These are phyloP conservation scores for Leptoclinus maculatus DNA, from an alignment of 2,797 vertebrate species.

Conservation along the genomic window DNA sequence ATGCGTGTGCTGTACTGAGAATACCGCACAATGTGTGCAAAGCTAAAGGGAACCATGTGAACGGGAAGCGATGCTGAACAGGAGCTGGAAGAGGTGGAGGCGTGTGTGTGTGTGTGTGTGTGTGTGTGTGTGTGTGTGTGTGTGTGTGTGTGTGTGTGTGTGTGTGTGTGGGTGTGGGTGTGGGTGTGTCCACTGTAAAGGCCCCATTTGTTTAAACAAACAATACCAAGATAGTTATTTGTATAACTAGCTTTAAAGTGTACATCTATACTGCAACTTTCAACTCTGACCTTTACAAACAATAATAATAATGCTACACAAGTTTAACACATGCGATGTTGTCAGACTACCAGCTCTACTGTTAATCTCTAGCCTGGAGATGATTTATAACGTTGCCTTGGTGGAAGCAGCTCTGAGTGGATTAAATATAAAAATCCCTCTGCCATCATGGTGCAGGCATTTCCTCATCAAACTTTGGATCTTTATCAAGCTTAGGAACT, in stretches of 20 bases:
- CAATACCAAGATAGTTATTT: constrained; percentile 1
- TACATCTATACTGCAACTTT: background rate
- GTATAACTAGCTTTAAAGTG: background rate
- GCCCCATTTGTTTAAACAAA: constrained; percentile 35
- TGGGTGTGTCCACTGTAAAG: constrained; percentile 20
- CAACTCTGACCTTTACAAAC: background rate
- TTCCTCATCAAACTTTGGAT: constrained; percentile 72
- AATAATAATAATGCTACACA: background rate
- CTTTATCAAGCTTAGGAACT: constrained; percentile 55
- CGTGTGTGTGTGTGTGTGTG: background rate
- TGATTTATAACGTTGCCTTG: constrained; percentile 33
- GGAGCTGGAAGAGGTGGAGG: constrained; percentile 15
- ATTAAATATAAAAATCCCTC: constrained; percentile 52
- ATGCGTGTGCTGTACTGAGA: constrained; percentile 6
- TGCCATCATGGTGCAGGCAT: constrained; percentile 49
- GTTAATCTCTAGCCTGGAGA: constrained; percentile 19
- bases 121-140: background rate
- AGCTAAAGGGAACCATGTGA: background rate
- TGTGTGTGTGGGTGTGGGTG: background rate
- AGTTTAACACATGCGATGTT: background rate
- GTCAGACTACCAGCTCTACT: background rate
- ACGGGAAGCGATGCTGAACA: background rate
- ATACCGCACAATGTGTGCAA: constrained; percentile 2
- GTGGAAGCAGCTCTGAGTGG: constrained; percentile 42
- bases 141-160: background rate